phyloP scores from a whole-genome alignment of 2,113 vertebrate species.

The Artemisiospiza belli region DNA sequence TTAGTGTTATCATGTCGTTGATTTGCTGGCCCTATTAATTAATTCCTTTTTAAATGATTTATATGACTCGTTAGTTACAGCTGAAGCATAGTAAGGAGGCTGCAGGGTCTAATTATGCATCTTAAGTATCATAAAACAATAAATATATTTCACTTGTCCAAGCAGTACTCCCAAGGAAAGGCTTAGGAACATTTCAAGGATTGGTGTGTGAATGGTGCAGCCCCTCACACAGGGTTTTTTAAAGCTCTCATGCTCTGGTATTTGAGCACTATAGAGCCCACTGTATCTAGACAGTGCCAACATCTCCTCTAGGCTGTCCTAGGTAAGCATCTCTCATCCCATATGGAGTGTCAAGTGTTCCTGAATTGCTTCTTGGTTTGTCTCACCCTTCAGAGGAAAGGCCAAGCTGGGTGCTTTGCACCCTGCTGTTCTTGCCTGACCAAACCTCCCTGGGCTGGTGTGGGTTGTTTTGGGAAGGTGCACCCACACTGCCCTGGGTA shows the following conservation, averaged over 20 bases:
- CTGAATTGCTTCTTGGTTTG: neutral
- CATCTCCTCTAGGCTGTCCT: neutral
- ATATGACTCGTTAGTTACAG: neutral
- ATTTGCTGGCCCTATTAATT: neutral
- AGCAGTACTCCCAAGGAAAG: neutral
- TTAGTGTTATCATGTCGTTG: neutral
- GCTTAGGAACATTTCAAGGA: neutral
- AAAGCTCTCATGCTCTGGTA: neutral
- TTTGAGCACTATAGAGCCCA: neutral
- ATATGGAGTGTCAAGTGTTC: rapidly evolving
- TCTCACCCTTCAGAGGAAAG: rapidly evolving
- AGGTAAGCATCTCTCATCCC: neutral
- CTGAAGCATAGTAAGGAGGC: neutral
- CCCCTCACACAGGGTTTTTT: neutral
- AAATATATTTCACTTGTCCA: neutral
- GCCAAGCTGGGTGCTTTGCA: rapidly evolving
- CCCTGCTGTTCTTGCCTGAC: neutral
- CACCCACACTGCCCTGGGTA: neutral
- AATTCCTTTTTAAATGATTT: neutral
- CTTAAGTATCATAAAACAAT: neutral
- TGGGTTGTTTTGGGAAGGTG: rapidly evolving
- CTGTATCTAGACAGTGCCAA: neutral
- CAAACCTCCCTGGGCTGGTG: neutral
- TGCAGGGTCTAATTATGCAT: neutral
- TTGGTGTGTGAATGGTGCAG: neutral